A percentile compares a stretch with the other conserved stretches of the same genome.
Evolutionary conservation across 2,113 vertebrate species (phyloP).

Genomic region (Cygnus buccinator): DNA sequence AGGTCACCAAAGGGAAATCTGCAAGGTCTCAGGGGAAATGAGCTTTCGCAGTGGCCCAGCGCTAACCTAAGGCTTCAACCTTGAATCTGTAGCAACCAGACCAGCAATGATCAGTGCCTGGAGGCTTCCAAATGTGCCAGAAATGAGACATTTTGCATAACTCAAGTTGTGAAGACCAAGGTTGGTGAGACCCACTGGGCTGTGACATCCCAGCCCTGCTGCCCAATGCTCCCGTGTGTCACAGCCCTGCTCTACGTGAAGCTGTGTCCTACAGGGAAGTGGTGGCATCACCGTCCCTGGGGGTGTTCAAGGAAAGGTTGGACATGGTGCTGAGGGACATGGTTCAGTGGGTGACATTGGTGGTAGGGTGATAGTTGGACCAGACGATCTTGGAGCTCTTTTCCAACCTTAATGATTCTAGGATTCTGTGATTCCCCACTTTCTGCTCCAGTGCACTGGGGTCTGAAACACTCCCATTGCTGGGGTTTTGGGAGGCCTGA

Average conservation of each 20-base stretch:
- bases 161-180: neutral
- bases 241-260: neutral
- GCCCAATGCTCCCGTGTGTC: neutral
- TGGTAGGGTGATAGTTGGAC: no score
- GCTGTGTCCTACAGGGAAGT: neutral
- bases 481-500: neutral
- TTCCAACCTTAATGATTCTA: no score
- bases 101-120: neutral
- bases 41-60: neutral
- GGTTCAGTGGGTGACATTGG: no score
- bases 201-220: neutral
- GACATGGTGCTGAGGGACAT: no score
- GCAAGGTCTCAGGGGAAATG: fast-evolving
- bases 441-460: neutral
- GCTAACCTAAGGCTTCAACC: neutral
- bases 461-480: neutral
- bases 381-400: no score
- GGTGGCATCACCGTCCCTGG: no score
- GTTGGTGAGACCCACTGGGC: neutral
- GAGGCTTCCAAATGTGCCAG: neutral
- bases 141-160: neutral
- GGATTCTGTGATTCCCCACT: no score
- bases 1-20: neutral
- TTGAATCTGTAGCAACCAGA: neutral
- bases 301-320: no score